Percentiles rank a stretch among this genome's conserved stretches.
These are phyloP conservation scores for Chauna torquata DNA, from an alignment of 2,113 vertebrate species.

Conservation along the genomic window DNA sequence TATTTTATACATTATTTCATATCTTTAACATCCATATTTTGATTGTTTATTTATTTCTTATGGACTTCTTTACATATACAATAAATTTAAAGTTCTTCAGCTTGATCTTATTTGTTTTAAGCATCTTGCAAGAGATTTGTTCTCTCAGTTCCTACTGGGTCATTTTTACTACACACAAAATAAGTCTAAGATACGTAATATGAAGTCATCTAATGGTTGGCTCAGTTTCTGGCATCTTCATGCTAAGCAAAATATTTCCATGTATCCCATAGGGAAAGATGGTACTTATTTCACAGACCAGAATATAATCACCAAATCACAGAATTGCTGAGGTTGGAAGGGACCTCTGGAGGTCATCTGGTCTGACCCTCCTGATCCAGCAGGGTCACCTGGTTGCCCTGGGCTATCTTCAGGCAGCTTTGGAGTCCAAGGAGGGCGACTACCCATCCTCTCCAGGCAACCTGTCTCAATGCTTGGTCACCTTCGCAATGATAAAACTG, in stretches of 20 bases:
- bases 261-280: neutral
- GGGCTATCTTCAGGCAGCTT: neutral
- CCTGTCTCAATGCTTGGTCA: neutral
- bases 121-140: neutral
- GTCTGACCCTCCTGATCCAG: neutral
- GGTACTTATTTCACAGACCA: neutral
- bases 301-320: too few relatives aligned
- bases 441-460: neutral
- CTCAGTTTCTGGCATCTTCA: neutral
- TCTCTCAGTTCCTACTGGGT: neutral
- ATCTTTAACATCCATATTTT: neutral
- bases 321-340: neutral
- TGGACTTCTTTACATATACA: neutral
- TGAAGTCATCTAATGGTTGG: neutral
- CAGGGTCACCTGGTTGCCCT: neutral
- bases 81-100: neutral
- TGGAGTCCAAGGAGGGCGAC: neutral
- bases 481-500: neutral
- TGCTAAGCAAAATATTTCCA: neutral
- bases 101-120: neutral
- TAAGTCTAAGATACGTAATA: neutral
- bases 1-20: neutral
- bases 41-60: neutral
- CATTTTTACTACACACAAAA: neutral
- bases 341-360: neutral